Conservation (phyloP, 2,113 vertebrate genomes). For the Cricetomys ansorgei region DNA sequence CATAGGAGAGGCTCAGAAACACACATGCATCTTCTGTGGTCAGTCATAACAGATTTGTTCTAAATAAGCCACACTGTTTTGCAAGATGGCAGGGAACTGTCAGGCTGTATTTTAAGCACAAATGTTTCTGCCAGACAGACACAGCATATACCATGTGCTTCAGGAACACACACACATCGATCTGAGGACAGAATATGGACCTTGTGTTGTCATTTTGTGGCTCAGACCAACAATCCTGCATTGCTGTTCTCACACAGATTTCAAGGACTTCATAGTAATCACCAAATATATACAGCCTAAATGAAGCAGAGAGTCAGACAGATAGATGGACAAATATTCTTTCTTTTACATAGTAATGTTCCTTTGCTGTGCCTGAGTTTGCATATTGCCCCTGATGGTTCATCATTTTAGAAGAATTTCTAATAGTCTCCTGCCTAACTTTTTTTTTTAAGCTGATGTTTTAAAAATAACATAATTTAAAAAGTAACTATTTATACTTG, state of each 20-base stretch:
- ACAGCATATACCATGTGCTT: constrained; percentile 82
- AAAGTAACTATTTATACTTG: constrained; percentile 3
- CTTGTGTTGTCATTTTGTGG: constrained; percentile 72
- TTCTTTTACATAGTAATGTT: not conserved
- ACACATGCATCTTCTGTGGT: constrained; percentile 83
- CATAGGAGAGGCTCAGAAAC: constrained; percentile 82
- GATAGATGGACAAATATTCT: not conserved
- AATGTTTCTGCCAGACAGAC: constrained; percentile 85
- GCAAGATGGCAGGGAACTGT: constrained; percentile 84
- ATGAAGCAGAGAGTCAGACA: not conserved
- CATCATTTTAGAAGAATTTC: not conserved
- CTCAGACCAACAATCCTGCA: constrained; percentile 62
- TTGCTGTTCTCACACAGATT: not conserved
- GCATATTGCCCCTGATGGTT: not conserved
- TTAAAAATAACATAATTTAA: constrained; percentile 15
- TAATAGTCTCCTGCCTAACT: not conserved
- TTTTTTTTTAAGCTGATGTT: not conserved
- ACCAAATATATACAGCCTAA: not conserved
- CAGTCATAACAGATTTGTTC: constrained; percentile 85
- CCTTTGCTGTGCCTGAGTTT: not conserved
- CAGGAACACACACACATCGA: constrained; percentile 79
- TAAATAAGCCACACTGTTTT: constrained; percentile 85
- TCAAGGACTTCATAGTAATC: constrained; percentile 10
- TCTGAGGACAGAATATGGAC: constrained; percentile 78
- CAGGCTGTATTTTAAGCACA: constrained; percentile 85